phyloP scores from a whole-genome alignment of 2,888 invertebrate species.

The Hofmannophila pseudospretella region DNA sequence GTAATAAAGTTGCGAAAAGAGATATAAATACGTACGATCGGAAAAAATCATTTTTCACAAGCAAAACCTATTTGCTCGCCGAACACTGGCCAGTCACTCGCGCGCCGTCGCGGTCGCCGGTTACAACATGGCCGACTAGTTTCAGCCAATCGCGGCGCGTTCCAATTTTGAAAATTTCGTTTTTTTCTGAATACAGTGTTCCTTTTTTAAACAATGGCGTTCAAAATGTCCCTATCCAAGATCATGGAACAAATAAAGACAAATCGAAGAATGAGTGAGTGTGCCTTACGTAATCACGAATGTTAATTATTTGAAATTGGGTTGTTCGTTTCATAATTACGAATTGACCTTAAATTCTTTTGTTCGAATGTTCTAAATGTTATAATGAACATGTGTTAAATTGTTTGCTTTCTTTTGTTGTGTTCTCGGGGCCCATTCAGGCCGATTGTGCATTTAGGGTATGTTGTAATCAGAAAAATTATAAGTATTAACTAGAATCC shows the following conservation, averaged over 20 bases:
- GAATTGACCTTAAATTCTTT: constrained; percentile 1
- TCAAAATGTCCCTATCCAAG: constrained; percentile 29
- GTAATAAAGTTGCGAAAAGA: not conserved
- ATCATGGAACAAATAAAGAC: constrained; percentile 38
- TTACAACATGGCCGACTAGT: constrained; percentile 36
- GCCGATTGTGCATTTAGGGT: too few species aligned
- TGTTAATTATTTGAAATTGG: not conserved
- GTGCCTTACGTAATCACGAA: constrained; percentile 8
- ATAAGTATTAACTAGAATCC: too few species aligned
- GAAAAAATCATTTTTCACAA: constrained; percentile 11
- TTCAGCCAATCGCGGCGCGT: constrained; percentile 12
- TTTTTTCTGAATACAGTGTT: constrained; percentile 4
- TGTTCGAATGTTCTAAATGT: not conserved
- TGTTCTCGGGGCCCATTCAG: too few species aligned
- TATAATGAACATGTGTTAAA: not conserved
- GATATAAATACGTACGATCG: constrained; percentile 2
- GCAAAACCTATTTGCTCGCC: constrained; percentile 13
- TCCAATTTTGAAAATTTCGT: constrained; percentile 15
- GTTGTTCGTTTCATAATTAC: not conserved
- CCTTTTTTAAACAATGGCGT: constrained; percentile 30
- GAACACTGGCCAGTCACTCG: constrained; percentile 40
- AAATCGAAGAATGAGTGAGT: constrained; percentile 50
- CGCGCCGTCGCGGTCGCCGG: constrained; percentile 33
- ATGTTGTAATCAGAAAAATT: too few species aligned
- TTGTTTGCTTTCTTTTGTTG: too few species aligned